Conservation (phyloP, 2,797 vertebrate species). For the Cercopithecus neglectus region DNA sequence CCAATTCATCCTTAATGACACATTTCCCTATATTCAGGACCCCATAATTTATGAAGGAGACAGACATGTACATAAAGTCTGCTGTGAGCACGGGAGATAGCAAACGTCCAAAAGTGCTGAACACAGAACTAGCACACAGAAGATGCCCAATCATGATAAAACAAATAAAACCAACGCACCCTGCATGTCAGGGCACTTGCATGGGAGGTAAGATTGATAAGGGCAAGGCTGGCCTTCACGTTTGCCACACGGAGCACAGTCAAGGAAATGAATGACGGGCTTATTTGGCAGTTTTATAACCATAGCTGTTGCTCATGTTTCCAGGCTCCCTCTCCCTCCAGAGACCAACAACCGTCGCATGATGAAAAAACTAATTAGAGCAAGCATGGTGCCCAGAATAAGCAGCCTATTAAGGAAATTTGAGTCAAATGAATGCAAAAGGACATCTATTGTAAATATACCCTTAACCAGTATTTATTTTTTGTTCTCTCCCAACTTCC, state of each 20-base stretch:
- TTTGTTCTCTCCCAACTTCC: slow-evolving; percentile 34
- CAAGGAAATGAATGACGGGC: not conserved
- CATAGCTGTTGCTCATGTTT: not conserved
- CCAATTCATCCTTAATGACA: not conserved
- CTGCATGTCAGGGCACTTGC: rapidly evolving
- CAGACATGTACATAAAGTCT: not conserved
- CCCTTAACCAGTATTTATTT: slow-evolving; percentile 65
- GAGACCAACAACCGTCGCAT: slow-evolving; percentile 52
- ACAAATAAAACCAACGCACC: not conserved
- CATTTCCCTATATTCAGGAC: slow-evolving; percentile 25
- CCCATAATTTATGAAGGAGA: slow-evolving; percentile 29
- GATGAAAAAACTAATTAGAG: slow-evolving; percentile 75
- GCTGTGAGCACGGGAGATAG: not conserved
- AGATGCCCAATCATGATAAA: not conserved
- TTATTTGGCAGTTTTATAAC: slow-evolving; percentile 3
- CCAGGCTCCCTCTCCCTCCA: slow-evolving; percentile 36
- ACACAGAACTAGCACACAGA: not conserved
- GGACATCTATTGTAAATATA: slow-evolving; percentile 61
- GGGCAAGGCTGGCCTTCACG: not conserved
- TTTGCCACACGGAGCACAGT: not conserved
- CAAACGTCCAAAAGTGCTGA: not conserved
- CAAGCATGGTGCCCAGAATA: slow-evolving; percentile 55
- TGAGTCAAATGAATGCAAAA: slow-evolving; percentile 57
- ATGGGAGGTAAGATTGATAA: not conserved
- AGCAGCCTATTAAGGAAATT: slow-evolving; percentile 65